Evolutionary conservation across 2,888 invertebrate genomes (phyloP).

Genomic region (Lordiphosa andalusiaca): DNA sequence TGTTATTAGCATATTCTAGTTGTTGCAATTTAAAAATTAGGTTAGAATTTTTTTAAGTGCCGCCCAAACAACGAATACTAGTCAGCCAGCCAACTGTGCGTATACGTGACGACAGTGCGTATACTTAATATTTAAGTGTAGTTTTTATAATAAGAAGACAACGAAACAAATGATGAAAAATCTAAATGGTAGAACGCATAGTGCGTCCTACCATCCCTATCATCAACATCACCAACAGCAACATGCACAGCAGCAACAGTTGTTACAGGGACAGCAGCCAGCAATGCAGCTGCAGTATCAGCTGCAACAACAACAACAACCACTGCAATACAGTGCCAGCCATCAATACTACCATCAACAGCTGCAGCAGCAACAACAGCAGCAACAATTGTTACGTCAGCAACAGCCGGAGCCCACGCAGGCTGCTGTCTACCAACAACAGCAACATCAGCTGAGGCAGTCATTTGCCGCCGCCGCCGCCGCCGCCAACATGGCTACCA

Average conservation of each 20-base stretch:
- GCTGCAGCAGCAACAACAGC: slow-evolving; percentile 25
- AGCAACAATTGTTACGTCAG: slow-evolving; percentile 61
- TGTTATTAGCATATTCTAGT: slow-evolving; percentile 15
- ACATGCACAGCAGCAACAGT: slow-evolving; percentile 37
- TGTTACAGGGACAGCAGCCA: slow-evolving; percentile 20
- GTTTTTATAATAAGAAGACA: slow-evolving; percentile 12
- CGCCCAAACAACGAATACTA: slow-evolving; percentile 46
- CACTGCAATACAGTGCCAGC: slow-evolving; percentile 16
- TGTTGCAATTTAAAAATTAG: slow-evolving; percentile 9
- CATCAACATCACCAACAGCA: slow-evolving; percentile 48
- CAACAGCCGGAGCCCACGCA: slow-evolving; percentile 53
- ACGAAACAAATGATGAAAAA: slow-evolving; percentile 68
- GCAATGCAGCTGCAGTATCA: slow-evolving; percentile 23
- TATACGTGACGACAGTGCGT: slow-evolving; percentile 56
- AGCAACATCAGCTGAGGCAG: slow-evolving; percentile 32
- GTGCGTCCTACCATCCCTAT: slow-evolving; percentile 71
- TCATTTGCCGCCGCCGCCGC: slow-evolving; percentile 44
- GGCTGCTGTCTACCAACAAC: slow-evolving; percentile 48
- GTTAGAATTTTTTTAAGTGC: slow-evolving; percentile 20
- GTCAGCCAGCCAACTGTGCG: slow-evolving; percentile 52
- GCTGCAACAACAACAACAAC: slow-evolving; percentile 30
- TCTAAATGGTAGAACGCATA: slow-evolving; percentile 70
- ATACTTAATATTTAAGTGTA: slow-evolving; percentile 61
- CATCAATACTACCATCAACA: slow-evolving; percentile 36
- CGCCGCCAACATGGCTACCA: slow-evolving; percentile 54